Conservation (phyloP, 2,888 invertebrate genomes). For the Coecobrya sp. region DNA sequence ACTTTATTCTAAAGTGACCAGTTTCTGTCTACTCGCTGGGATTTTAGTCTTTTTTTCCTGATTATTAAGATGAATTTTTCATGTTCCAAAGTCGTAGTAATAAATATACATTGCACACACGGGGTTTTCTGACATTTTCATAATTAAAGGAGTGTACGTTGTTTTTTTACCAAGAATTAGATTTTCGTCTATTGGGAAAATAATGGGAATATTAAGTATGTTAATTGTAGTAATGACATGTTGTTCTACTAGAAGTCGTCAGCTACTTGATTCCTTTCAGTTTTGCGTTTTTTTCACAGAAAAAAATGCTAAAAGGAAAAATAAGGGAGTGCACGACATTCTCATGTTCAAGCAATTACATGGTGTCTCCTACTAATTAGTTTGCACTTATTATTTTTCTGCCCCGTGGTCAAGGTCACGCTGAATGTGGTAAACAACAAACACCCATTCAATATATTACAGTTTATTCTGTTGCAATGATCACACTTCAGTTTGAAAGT, state of each 20-base stretch:
- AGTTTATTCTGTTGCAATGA: too few species aligned
- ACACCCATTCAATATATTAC: background rate
- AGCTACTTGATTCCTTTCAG: slow-evolving; percentile 15
- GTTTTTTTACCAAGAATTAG: background rate
- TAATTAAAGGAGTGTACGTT: slow-evolving; percentile 61
- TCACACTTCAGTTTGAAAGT: background rate
- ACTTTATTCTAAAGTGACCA: background rate
- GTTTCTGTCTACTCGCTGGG: background rate
- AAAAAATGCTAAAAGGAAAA: slow-evolving; percentile 2
- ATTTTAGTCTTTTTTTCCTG: slow-evolving; percentile 29
- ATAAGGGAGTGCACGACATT: slow-evolving; percentile 23
- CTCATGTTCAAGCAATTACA: background rate
- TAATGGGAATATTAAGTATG: slow-evolving; percentile 1
- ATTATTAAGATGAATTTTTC: slow-evolving; percentile 50
- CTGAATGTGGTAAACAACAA: slow-evolving; percentile 21
- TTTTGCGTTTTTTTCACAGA: background rate
- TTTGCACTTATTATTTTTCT: slow-evolving; percentile 30
- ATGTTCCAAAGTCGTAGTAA: slow-evolving; percentile 43
- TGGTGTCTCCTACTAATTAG: slow-evolving; percentile 32
- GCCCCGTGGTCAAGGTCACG: slow-evolving; percentile 7
- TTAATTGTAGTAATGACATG: slow-evolving; percentile 47
- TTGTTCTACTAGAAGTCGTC: slow-evolving; percentile 24
- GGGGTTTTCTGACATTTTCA: slow-evolving; percentile 68
- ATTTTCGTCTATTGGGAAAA: background rate
- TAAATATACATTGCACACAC: slow-evolving; percentile 34